Evolutionary conservation across 2,888 invertebrate species (phyloP).

Genomic region (Apantesis nais): DNA sequence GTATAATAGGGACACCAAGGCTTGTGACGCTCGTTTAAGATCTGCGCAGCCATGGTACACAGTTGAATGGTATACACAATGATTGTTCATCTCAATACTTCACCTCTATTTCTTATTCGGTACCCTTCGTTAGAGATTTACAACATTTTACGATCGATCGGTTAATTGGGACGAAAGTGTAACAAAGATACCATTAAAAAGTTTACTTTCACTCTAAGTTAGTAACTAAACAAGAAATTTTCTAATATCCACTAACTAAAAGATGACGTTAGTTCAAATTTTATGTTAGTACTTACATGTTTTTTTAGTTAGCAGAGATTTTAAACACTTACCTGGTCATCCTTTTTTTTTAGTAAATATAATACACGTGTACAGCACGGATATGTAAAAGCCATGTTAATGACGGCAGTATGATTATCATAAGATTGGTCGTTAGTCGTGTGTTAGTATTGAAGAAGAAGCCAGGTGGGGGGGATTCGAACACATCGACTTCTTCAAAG

Average conservation of each 20-base stretch:
- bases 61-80: too few species aligned
- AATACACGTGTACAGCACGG: constrained; percentile 7
- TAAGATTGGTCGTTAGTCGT: constrained; percentile 17
- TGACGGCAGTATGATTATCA: constrained; percentile 27
- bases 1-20: too few species aligned
- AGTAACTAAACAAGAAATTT: background rate
- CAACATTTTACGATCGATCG: too few species aligned
- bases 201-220: background rate
- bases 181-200: background rate
- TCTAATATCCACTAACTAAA: too few species aligned
- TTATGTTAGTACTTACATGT: background rate
- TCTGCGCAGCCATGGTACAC: too few species aligned
- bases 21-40: too few species aligned
- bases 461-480: constrained; percentile 69
- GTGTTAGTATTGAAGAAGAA: constrained; percentile 59
- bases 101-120: too few species aligned
- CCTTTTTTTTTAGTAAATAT: constrained; percentile 26
- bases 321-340: constrained; percentile 37
- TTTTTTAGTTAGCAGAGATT: constrained; percentile 16
- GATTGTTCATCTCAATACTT: too few species aligned
- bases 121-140: too few species aligned
- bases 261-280: too few species aligned
- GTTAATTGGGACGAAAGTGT: background rate
- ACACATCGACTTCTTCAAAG: constrained; percentile 72
- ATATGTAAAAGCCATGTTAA: constrained; percentile 20